Evolutionary conservation across 2,888 invertebrate species (phyloP).

Genomic region (Isotomurus palustris): DNA sequence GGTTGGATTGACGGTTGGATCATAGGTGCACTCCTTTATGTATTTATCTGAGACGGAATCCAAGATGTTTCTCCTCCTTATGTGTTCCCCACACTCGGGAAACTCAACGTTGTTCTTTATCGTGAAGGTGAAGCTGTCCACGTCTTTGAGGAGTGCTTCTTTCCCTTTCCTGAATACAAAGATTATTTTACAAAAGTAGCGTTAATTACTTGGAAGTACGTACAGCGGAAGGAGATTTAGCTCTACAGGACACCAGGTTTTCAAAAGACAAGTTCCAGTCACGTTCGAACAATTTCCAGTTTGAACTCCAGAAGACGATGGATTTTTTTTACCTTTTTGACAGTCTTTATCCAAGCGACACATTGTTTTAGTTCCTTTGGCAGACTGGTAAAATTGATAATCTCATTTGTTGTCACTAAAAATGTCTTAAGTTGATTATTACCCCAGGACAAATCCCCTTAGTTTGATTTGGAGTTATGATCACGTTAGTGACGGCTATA

Average conservation of each 20-base stretch:
- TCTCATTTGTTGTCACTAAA: no score
- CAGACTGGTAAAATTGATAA: no score
- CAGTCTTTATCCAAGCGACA: conserved; percentile 18
- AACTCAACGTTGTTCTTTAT: conserved; percentile 36
- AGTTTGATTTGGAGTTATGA: conserved; percentile 52
- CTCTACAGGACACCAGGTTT: conserved; percentile 55
- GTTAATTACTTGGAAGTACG: neutral
- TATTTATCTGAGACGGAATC: conserved; percentile 46
- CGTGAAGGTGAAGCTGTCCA: conserved; percentile 29
- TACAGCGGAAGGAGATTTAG: neutral
- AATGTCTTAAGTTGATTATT: no score
- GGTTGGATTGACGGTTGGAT: conserved; percentile 45
- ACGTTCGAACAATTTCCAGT: conserved; percentile 50
- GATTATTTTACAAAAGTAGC: neutral
- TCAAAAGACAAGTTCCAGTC: conserved; percentile 49
- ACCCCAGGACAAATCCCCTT: conserved; percentile 50
- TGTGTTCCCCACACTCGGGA: conserved; percentile 27
- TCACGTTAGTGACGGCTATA: conserved; percentile 54
- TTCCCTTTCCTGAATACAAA: conserved; percentile 20
- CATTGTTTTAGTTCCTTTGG: neutral
- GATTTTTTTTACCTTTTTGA: neutral
- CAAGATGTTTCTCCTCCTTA: conserved; percentile 47
- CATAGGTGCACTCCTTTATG: conserved; percentile 48
- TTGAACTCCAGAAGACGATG: conserved; percentile 49
- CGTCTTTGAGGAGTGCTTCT: conserved; percentile 24